Evolutionary conservation across 2,113 vertebrate genomes (phyloP).

Genomic region (Phoenicopterus ruber): DNA sequence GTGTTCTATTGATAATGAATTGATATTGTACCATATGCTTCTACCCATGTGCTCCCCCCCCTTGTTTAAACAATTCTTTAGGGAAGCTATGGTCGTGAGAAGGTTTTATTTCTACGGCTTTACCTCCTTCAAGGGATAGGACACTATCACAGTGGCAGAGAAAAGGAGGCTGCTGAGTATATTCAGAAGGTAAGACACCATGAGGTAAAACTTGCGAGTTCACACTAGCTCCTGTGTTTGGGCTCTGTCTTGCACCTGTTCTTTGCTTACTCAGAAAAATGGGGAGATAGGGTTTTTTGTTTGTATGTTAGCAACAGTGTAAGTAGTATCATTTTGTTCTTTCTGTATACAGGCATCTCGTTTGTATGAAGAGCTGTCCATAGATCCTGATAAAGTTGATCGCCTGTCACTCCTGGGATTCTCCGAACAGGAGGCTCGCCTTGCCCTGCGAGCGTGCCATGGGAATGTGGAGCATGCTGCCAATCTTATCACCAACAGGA

Average conservation of each 20-base stretch:
- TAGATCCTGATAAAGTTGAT: constrained; percentile 85
- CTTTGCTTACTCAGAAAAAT: neutral
- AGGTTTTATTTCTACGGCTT: constrained; percentile 91
- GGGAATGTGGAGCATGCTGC: constrained; percentile 85
- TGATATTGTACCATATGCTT: neutral
- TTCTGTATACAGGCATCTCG: constrained; percentile 73
- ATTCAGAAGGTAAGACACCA: constrained; percentile 78
- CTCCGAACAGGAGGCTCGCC: constrained; percentile 87
- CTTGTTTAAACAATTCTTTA: constrained; percentile 52
- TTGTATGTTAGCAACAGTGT: neutral
- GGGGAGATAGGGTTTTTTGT: neutral
- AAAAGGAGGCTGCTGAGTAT: constrained; percentile 76
- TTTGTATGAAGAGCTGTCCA: constrained; percentile 79
- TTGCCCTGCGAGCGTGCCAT: constrained; percentile 87
- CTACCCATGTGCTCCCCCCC: neutral
- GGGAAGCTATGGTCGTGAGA: constrained; percentile 92
- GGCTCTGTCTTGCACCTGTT: neutral
- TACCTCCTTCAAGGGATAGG: constrained; percentile 92
- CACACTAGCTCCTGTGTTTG: neutral
- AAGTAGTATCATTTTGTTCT: neutral
- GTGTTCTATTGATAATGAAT: neutral
- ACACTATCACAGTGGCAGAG: constrained; percentile 85
- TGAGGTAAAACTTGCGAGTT: neutral
- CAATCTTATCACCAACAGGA: constrained; percentile 81
- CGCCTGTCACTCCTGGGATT: constrained; percentile 85